phyloP scores from a whole-genome alignment of 2,797 vertebrate species.

The Lophius americanus region DNA sequence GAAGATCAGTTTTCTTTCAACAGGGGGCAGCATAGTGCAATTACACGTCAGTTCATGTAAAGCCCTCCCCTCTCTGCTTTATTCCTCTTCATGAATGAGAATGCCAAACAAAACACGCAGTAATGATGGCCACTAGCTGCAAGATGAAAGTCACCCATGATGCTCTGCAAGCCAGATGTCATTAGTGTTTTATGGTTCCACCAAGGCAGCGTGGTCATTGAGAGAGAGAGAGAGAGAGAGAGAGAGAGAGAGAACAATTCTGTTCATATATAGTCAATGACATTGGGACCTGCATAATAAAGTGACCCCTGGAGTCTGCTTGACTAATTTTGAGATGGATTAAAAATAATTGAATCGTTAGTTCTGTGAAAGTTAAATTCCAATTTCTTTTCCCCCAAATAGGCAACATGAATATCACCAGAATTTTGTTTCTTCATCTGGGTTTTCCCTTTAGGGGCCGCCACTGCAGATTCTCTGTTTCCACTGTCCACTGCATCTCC shows the following conservation, averaged over 20 bases:
- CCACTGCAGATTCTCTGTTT: no score
- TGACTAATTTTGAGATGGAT: neutral
- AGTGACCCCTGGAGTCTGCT: neutral
- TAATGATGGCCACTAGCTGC: slow-evolving; percentile 60
- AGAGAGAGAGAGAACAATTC: neutral
- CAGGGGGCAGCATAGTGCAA: slow-evolving; percentile 80
- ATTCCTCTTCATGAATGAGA: slow-evolving; percentile 24
- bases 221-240: neutral
- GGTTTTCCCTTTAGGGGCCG: no score
- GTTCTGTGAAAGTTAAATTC: neutral
- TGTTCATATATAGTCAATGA: neutral
- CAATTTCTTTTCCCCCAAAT: no score
- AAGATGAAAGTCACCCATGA: slow-evolving; percentile 58
- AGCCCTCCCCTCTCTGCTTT: slow-evolving; percentile 14
- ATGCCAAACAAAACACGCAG: slow-evolving; percentile 41
- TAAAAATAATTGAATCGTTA: neutral
- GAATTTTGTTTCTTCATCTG: no score
- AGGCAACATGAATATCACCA: no score
- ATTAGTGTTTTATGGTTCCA: slow-evolving; percentile 47
- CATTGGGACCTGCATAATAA: slow-evolving; percentile 1
- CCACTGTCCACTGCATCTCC: no score
- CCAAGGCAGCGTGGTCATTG: slow-evolving; percentile 22
- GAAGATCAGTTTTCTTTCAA: slow-evolving; percentile 50
- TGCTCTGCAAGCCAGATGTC: slow-evolving; percentile 54
- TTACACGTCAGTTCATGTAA: slow-evolving; percentile 51